Evolutionary conservation across 1,140 invertebrate genomes (phyloP), one percentile per base, ranked within the genome.

Genomic region (Antheraea pernyi): DNA sequence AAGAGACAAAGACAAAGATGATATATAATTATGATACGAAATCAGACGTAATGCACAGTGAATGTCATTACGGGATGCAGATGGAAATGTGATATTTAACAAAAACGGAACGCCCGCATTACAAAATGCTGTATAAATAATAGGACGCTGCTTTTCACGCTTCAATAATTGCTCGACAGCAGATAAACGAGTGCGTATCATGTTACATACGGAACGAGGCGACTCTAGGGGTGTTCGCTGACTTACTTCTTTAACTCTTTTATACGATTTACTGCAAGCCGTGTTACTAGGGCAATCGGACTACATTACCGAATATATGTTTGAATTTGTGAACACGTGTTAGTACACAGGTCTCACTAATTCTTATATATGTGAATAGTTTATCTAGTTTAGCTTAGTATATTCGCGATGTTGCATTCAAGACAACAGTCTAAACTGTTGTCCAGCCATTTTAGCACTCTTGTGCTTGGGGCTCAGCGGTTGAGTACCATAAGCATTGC

Each of bases 121-220:
- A 91, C 88, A 90, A 91, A 88, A 89, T 84, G 82, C 73, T 73
- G 67, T 89, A 85, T 89, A 91, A 89, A 90, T 90, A 91, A 90
- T 91, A 91, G 86, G 84, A 91, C 88, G 86, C 76, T 89, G 84
- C 88, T 92, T 92, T 92, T 91, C 90, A 90, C 90, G 90, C 90
- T 89, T 92, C 90, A 92, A 89, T 92, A 91, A 92, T 92, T 92
- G 90, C 84, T 91, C 85, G 84, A 86, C 87, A 80, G 86, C 88
- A 91, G 88, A 92, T 91, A 90, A 92, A 89, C 86, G 89, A 81
- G 82, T 73, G 70, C 67, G 76, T 83, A 83, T 92, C 83, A 72
- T 39, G 80, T 92, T 92, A 85, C 90, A 46, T 66, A 53, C 69
- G 65, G 71, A 69, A 74, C 69, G 69, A 78, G 79, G 77, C 84